Evolutionary conservation across 2,888 invertebrate genomes (phyloP).

Genomic region (Balanococcus diminutus): DNA sequence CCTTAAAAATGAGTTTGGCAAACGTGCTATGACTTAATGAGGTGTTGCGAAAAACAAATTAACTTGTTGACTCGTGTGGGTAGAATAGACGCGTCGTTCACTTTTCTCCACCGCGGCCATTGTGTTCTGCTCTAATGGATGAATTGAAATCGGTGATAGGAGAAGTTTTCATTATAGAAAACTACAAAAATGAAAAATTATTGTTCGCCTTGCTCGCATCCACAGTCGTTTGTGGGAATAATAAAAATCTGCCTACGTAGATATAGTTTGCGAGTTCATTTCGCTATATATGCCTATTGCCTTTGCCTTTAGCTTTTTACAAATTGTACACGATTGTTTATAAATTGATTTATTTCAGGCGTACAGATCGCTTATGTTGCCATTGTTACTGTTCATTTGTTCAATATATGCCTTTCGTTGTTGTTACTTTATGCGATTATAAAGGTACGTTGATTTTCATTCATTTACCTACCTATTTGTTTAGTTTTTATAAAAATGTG

Average conservation of each 20-base stretch:
- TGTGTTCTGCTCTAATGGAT: not conserved
- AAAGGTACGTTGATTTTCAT: slow-evolving; percentile 23
- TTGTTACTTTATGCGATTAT: slow-evolving; percentile 44
- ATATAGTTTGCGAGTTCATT: not conserved
- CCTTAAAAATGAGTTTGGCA: slow-evolving; percentile 34
- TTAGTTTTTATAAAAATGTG: too few species aligned
- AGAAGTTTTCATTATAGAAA: not conserved
- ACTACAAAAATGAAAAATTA: slow-evolving; percentile 3
- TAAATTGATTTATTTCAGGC: slow-evolving; percentile 68
- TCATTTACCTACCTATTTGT: not conserved
- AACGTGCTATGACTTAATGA: slow-evolving; percentile 39
- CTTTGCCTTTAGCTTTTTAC: not conserved
- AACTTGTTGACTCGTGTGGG: slow-evolving; percentile 35
- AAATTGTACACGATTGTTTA: not conserved
- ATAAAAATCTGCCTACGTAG: not conserved
- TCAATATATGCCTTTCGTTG: slow-evolving; percentile 61
- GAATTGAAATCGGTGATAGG: not conserved
- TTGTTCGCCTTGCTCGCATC: not conserved
- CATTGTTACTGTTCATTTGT: slow-evolving; percentile 79
- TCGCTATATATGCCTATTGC: too few species aligned
- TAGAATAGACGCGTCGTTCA: not conserved
- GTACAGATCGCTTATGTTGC: slow-evolving; percentile 81
- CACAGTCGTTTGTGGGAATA: not conserved
- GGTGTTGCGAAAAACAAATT: slow-evolving; percentile 41
- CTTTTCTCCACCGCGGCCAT: not conserved